phyloP scores from a whole-genome alignment of 1,140 invertebrate species.

The Rhopalosiphum maidis region DNA sequence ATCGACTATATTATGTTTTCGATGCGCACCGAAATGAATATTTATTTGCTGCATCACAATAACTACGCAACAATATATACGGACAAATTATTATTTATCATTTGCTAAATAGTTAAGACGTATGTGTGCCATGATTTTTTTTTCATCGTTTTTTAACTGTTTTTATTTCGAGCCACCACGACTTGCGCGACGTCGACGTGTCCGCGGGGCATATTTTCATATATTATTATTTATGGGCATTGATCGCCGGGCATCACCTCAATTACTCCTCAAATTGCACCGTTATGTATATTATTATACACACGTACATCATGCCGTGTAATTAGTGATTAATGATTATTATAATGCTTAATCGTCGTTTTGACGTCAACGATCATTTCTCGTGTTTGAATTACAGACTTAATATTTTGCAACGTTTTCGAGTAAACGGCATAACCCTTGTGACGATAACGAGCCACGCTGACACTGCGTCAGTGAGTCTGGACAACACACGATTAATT shows the following conservation, averaged over 20 bases:
- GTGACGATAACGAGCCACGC: neutral
- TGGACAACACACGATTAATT: neutral
- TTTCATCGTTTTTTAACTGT: neutral
- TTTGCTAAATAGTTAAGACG: neutral
- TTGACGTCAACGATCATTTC: neutral
- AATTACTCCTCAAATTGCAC: neutral
- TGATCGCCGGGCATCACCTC: neutral
- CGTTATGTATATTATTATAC: neutral
- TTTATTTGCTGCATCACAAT: neutral
- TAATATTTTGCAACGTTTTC: conserved; percentile 9
- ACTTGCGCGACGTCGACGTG: neutral
- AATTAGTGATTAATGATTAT: conserved; percentile 5
- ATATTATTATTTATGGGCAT: neutral
- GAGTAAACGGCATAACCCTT: neutral
- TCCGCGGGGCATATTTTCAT: neutral
- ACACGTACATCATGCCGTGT: neutral
- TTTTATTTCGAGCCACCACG: neutral
- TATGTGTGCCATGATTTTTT: neutral
- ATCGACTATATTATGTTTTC: neutral
- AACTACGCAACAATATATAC: no score
- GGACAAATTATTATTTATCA: neutral
- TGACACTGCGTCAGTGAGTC: neutral
- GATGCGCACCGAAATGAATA: neutral
- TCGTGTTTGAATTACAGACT: neutral
- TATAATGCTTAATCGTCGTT: neutral